A percentile compares a stretch with the other conserved stretches of the same genome.
Evolutionary conservation across 2,113 vertebrate genomes (phyloP).

Genomic region (Xiphophorus maculatus): DNA sequence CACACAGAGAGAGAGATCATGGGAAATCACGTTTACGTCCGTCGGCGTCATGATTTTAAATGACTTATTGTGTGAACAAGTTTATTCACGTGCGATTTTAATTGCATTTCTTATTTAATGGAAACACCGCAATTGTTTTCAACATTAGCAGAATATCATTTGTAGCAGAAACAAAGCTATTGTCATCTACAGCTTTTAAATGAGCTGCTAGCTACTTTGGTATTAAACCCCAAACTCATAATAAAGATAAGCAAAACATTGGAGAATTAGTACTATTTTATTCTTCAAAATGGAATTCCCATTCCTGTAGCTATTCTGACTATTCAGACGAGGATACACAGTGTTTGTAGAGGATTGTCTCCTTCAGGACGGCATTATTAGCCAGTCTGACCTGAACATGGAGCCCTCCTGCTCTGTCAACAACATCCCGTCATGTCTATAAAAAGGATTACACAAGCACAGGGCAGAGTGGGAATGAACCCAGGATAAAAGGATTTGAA

Average conservation of each 20-base stretch:
- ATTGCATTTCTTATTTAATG: too few species aligned
- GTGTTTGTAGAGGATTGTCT: neutral
- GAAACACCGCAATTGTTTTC: too few species aligned
- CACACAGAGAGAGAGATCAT: constrained; percentile 23
- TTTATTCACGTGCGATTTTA: too few species aligned
- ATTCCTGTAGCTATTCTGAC: neutral
- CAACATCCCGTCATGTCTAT: constrained; percentile 12
- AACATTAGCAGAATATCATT: too few species aligned
- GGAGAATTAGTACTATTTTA: neutral
- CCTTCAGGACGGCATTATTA: neutral
- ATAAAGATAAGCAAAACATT: neutral
- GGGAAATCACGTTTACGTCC: too few species aligned
- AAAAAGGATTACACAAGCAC: constrained; percentile 29
- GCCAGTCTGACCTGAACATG: constrained; percentile 1
- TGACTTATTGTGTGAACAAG: too few species aligned
- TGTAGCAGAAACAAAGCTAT: too few species aligned
- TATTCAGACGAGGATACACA: too few species aligned
- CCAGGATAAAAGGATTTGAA: constrained; percentile 24
- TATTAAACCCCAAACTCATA: neutral
- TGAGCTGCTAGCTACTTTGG: neutral
- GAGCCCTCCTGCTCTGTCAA: neutral
- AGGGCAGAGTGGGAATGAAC: neutral
- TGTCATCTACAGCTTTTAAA: too few species aligned
- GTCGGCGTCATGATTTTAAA: too few species aligned
- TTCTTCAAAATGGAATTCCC: neutral